These are phyloP conservation scores for Callosobruchus maculatus DNA, from an alignment of 2,888 invertebrate genomes.

Conservation along the genomic window DNA sequence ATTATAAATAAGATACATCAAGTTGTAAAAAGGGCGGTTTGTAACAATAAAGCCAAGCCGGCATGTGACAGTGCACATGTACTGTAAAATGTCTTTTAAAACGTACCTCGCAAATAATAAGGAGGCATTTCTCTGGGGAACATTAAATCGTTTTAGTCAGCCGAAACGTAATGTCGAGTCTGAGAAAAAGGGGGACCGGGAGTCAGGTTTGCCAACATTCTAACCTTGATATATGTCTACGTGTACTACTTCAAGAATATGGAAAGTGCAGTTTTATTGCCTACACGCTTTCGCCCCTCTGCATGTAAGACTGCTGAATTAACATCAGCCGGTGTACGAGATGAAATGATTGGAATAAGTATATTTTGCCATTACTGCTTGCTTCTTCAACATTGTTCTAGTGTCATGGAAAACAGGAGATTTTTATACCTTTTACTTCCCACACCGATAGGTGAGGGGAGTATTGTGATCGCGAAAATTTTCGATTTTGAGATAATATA, in stretches of 20 bases:
- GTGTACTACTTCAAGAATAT: neutral
- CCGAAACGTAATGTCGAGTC: slow-evolving; percentile 21
- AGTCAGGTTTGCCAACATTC: slow-evolving; percentile 12
- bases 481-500: no score
- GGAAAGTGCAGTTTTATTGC: neutral
- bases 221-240: slow-evolving; percentile 9
- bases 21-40: slow-evolving; percentile 19
- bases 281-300: neutral
- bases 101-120: slow-evolving; percentile 41
- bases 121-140: slow-evolving; percentile 34
- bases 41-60: slow-evolving; percentile 47
- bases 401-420: no score
- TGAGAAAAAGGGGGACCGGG: slow-evolving; percentile 13
- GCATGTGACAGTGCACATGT: slow-evolving; percentile 48
- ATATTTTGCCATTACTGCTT: neutral
- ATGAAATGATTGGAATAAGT: neutral
- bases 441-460: no score
- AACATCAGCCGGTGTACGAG: neutral
- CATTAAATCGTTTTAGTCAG: slow-evolving; percentile 36
- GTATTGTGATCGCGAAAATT: no score
- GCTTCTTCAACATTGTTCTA: neutral
- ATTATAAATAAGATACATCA: neutral
- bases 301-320: neutral
- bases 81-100: slow-evolving; percentile 48
- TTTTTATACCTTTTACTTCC: no score